A percentile compares a stretch with the other conserved stretches of the same genome.
phyloP scores from a whole-genome alignment of 2,888 invertebrate genomes.

The Nomada fucata region DNA sequence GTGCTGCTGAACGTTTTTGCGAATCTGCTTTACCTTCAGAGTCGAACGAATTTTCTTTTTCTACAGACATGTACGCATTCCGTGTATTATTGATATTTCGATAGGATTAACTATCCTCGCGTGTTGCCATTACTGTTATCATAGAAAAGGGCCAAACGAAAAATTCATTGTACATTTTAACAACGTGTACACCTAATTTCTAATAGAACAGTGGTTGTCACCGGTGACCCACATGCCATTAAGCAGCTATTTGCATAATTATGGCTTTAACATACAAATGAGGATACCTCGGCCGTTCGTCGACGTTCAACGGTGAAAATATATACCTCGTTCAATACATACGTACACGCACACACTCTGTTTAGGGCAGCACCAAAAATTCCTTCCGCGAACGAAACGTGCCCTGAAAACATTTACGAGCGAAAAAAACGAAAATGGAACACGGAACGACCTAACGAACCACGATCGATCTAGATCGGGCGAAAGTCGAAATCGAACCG shows the following conservation, averaged over 20 bases:
- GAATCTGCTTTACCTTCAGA: too few relatives aligned
- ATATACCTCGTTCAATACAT: neutral
- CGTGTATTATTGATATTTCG: too few relatives aligned
- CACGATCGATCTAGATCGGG: slow-evolving; percentile 23
- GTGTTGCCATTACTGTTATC: neutral
- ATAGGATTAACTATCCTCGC: too few relatives aligned
- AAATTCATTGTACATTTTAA: too few relatives aligned
- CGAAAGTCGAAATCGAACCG: slow-evolving; percentile 44
- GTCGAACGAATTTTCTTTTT: too few relatives aligned
- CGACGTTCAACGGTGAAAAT: neutral
- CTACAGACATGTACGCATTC: too few relatives aligned
- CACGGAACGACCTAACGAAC: slow-evolving; percentile 14
- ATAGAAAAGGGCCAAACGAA: neutral
- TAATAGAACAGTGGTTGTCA: slow-evolving; percentile 15
- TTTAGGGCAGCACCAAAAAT: neutral
- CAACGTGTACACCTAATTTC: neutral
- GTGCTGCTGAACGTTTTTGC: too few relatives aligned
- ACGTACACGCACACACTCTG: neutral
- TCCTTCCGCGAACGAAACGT: neutral
- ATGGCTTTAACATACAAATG: slow-evolving; percentile 8
- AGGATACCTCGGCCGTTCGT: slow-evolving; percentile 11
- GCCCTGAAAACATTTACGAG: neutral
- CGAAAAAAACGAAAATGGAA: neutral
- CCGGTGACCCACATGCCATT: slow-evolving; percentile 36
- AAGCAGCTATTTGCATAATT: slow-evolving; percentile 29